A percentile compares a stretch with the other conserved stretches of the same genome.
Evolutionary conservation across 1,140 invertebrate genomes (phyloP).

Genomic region (Battus philenor): DNA sequence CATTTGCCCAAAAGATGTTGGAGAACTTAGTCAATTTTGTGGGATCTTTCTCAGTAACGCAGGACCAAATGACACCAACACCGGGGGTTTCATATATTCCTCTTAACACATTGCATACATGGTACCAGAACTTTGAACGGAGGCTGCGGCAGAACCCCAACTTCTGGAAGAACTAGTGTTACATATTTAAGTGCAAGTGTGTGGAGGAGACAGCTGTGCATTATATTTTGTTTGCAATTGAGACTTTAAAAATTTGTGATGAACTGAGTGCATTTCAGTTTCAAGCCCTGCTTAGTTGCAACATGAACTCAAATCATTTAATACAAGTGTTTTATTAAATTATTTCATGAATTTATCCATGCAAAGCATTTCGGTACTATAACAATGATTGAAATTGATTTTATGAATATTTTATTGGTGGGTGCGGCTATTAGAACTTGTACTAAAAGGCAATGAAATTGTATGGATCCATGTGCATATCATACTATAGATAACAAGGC

Average conservation of each 20-base stretch:
- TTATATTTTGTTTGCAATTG: slow-evolving; percentile 2
- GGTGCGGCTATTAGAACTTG: too few relatives aligned
- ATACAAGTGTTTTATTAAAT: too few relatives aligned
- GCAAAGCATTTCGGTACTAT: too few relatives aligned
- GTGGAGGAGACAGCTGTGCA: slow-evolving; percentile 3
- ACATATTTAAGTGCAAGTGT: slow-evolving; percentile 1
- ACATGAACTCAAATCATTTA: too few relatives aligned
- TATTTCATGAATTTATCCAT: too few relatives aligned
- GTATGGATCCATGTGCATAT: too few relatives aligned
- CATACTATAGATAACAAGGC: too few relatives aligned
- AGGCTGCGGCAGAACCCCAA: slow-evolving; percentile 93
- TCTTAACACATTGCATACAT: slow-evolving; percentile 89
- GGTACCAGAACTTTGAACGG: slow-evolving; percentile 95
- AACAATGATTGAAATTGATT: too few relatives aligned
- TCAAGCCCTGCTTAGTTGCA: too few relatives aligned
- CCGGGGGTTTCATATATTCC: slow-evolving; percentile 91
- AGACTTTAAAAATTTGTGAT: not conserved
- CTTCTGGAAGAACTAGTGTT: slow-evolving; percentile 87
- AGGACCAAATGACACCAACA: slow-evolving; percentile 86
- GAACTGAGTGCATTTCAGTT: too few relatives aligned
- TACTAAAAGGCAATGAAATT: too few relatives aligned
- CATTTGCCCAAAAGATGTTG: slow-evolving; percentile 95
- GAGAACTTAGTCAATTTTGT: slow-evolving; percentile 95
- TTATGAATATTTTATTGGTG: too few relatives aligned
- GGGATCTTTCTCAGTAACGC: slow-evolving; percentile 90